A percentile compares a stretch with the other conserved stretches of the same genome.
These are phyloP conservation scores for Pseudotriccus pelzelni DNA, from an alignment of 2,797 vertebrate species.

Conservation along the genomic window DNA sequence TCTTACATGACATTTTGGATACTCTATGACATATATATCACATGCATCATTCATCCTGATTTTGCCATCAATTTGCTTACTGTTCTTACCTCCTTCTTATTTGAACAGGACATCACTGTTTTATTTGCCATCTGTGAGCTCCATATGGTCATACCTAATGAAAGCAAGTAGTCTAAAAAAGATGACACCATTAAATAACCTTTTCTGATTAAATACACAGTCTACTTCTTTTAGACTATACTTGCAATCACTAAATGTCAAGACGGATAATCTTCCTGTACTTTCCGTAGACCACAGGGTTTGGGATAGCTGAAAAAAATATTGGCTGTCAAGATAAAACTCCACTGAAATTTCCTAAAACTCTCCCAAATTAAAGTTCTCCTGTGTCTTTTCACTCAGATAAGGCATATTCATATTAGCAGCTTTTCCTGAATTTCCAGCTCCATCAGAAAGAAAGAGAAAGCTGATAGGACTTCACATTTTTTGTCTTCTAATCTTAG, in stretches of 20 bases:
- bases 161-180: constrained; percentile 70
- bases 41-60: constrained; percentile 42
- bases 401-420: background rate
- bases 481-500: background rate
- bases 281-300: background rate
- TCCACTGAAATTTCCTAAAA: background rate
- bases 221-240: constrained; percentile 21
- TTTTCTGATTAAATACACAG: constrained; percentile 45
- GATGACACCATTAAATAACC: constrained; percentile 65
- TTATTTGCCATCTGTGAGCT: constrained; percentile 78
- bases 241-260: constrained; percentile 27
- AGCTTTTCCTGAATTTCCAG: background rate
- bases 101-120: constrained; percentile 67
- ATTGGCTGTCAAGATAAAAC: background rate
- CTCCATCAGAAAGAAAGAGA: background rate
- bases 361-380: background rate
- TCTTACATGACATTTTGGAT: background rate
- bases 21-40: background rate
- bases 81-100: constrained; percentile 55
- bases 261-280: background rate
- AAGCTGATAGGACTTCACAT: background rate
- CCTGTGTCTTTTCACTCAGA: background rate
- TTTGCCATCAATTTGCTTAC: constrained; percentile 56
- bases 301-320: background rate
- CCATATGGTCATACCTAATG: constrained; percentile 76